Evolutionary conservation across 2,797 vertebrate species (phyloP).

Genomic region (Bradypodion ventrale): DNA sequence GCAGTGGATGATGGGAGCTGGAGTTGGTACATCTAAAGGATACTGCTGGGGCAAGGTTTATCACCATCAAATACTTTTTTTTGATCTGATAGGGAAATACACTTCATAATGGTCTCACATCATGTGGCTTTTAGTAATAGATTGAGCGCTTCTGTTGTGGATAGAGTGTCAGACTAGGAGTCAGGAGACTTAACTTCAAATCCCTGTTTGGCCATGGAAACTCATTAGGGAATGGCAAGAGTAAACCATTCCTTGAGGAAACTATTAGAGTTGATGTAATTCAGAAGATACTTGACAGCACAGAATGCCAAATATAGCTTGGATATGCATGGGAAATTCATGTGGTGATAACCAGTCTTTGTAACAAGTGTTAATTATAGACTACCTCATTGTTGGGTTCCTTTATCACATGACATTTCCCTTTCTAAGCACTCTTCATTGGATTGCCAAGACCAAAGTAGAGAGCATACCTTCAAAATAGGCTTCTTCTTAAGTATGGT

Average conservation of each 20-base stretch:
- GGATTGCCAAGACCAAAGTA: conserved; percentile 8
- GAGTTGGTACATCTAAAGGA: not conserved
- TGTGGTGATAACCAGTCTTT: not conserved
- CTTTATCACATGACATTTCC: not conserved
- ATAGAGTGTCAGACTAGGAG: too few species aligned
- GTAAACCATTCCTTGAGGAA: too few species aligned
- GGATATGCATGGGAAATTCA: not conserved
- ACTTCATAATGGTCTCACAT: not conserved
- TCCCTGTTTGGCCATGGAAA: too few species aligned
- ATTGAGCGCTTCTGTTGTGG: too few species aligned
- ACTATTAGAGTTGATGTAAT: too few species aligned
- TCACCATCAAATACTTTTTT: not conserved
- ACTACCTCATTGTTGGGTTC: not conserved
- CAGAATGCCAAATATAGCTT: not conserved
- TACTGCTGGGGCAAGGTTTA: not conserved
- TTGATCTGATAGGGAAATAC: not conserved
- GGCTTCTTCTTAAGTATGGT: conserved; percentile 6
- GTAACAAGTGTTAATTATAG: not conserved
- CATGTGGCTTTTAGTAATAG: not conserved
- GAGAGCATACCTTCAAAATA: not conserved
- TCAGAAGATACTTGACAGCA: too few species aligned
- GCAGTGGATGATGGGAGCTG: not conserved
- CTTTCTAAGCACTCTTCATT: not conserved
- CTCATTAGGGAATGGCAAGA: too few species aligned
- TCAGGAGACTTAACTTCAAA: too few species aligned